These are phyloP conservation scores for Aphidius ervi DNA, from an alignment of 1,140 invertebrate genomes.

Conservation along the genomic window DNA sequence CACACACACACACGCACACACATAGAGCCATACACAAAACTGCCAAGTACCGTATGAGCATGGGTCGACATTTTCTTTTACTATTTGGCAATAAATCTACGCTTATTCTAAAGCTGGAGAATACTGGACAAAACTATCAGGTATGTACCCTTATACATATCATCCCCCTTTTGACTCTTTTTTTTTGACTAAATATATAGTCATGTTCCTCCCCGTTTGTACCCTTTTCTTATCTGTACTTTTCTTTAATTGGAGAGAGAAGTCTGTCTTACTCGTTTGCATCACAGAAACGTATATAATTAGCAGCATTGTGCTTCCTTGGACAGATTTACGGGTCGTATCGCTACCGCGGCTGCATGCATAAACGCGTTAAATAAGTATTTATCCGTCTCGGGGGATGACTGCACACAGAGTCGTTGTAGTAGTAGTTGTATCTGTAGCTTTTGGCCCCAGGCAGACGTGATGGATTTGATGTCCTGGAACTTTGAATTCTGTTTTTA, in stretches of 20 bases:
- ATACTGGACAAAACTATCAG: no score
- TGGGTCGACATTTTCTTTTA: constrained; percentile 54
- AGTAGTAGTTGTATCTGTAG: neutral
- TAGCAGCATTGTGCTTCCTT: constrained; percentile 52
- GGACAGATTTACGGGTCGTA: constrained; percentile 53
- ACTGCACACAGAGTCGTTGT: constrained; percentile 29
- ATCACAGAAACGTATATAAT: constrained; percentile 54
- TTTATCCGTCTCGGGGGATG: constrained; percentile 52
- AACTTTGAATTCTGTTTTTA: constrained; percentile 13
- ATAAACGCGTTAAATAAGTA: constrained; percentile 56
- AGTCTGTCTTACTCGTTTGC: constrained; percentile 19
- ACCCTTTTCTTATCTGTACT: constrained; percentile 12
- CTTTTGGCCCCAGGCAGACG: constrained; percentile 15
- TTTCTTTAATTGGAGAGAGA: neutral
- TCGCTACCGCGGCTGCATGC: constrained; percentile 52
- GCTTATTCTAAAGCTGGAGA: constrained; percentile 47
- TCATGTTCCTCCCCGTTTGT: neutral
- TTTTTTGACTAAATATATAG: constrained; percentile 10
- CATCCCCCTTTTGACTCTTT: constrained; percentile 26
- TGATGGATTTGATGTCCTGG: constrained; percentile 44
- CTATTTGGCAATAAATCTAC: constrained; percentile 53
- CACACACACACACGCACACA: constrained; percentile 18
- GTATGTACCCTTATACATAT: no score
- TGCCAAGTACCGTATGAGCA: constrained; percentile 50
- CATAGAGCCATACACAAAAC: constrained; percentile 28